Conservation (phyloP, 2,888 invertebrate species). For the Brachyptera putata region DNA sequence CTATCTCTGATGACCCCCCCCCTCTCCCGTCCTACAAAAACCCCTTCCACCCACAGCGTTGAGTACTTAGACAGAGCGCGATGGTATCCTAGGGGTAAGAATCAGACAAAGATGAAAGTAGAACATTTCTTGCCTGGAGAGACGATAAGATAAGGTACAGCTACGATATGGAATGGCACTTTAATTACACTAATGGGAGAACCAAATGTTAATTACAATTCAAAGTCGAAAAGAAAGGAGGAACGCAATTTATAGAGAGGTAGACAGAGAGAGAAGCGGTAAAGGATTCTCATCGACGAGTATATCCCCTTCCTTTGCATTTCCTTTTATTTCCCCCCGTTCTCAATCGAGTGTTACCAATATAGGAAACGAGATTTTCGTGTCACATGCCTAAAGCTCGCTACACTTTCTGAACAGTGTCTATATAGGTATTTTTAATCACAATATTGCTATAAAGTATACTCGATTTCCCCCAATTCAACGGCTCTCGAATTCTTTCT, state of each 20-base stretch:
- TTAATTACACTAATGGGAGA: conserved; percentile 75
- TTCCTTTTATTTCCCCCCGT: conserved; percentile 12
- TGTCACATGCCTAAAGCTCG: conserved; percentile 15
- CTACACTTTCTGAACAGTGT: background rate
- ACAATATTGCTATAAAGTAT: conserved; percentile 24
- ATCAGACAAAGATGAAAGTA: conserved; percentile 19
- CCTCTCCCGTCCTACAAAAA: too few relatives aligned
- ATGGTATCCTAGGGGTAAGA: background rate
- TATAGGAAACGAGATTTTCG: conserved; percentile 24
- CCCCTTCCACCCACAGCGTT: conserved; percentile 15
- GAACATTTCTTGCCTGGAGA: conserved; percentile 40
- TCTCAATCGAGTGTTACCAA: background rate
- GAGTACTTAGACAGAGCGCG: conserved; percentile 17
- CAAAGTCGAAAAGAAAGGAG: conserved; percentile 58
- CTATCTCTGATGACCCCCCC: conserved; percentile 13
- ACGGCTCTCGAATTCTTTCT: conserved; percentile 26
- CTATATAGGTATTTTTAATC: conserved; percentile 25
- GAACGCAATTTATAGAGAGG: conserved; percentile 44
- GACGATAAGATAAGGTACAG: conserved; percentile 48
- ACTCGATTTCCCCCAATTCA: conserved; percentile 23
- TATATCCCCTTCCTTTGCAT: conserved; percentile 17
- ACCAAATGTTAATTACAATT: conserved; percentile 71
- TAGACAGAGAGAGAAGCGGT: conserved; percentile 32
- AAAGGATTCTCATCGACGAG: conserved; percentile 27
- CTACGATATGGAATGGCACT: conserved; percentile 62